Percentiles rank a stretch among this genome's conserved stretches.
phyloP scores from a whole-genome alignment of 2,888 invertebrate species.

The Caradrina kadenii region DNA sequence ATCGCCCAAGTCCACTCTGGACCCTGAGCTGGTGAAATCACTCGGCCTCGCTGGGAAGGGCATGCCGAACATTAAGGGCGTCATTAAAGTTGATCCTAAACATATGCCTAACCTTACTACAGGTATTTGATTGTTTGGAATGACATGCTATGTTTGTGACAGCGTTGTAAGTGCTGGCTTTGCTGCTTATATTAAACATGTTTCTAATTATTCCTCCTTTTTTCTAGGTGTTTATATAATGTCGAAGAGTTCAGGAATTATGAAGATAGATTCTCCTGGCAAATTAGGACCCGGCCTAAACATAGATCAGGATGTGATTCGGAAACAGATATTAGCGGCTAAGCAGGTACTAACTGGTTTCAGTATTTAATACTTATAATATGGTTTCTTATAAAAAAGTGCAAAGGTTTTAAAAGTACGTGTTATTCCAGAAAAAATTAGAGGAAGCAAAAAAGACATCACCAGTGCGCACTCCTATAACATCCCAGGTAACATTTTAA shows the following conservation, averaged over 20 bases:
- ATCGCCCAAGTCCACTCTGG: slow-evolving; percentile 85
- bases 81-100: slow-evolving; percentile 94
- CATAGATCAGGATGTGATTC: slow-evolving; percentile 87
- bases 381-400: neutral
- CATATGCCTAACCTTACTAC: slow-evolving; percentile 92
- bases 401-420: neutral
- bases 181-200: slow-evolving; percentile 41
- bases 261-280: slow-evolving; percentile 92
- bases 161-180: slow-evolving; percentile 60
- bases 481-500: slow-evolving; percentile 73
- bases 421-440: slow-evolving; percentile 79
- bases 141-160: slow-evolving; percentile 48
- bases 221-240: slow-evolving; percentile 93
- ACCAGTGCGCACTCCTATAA: slow-evolving; percentile 70
- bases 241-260: slow-evolving; percentile 94
- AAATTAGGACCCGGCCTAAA: slow-evolving; percentile 88
- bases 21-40: slow-evolving; percentile 89
- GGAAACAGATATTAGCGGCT: slow-evolving; percentile 88
- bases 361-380: neutral
- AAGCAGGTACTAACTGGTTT: slow-evolving; percentile 81
- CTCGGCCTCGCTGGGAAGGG: slow-evolving; percentile 88
- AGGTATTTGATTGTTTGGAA: slow-evolving; percentile 75
- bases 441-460: slow-evolving; percentile 82
- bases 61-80: slow-evolving; percentile 92
- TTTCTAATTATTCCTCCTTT: slow-evolving; percentile 51